These are phyloP conservation scores for Candoia aspera DNA, from an alignment of 2,113 vertebrate genomes.

Conservation along the genomic window DNA sequence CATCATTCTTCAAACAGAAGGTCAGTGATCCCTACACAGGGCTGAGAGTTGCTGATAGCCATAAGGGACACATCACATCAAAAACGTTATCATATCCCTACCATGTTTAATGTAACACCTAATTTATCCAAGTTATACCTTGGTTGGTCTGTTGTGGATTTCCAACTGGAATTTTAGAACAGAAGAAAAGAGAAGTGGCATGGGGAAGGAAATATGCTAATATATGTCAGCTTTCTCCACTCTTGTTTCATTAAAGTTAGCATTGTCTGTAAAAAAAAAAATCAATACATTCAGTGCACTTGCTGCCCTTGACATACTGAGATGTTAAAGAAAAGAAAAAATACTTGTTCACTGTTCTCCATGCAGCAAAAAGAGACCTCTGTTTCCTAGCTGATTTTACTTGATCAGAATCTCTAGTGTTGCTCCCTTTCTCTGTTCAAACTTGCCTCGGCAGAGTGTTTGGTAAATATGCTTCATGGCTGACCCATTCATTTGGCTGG, in stretches of 20 bases:
- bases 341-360: constrained; percentile 47
- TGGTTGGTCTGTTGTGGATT: constrained; percentile 27
- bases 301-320: constrained; percentile 58
- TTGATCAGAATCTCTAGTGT: constrained; percentile 48
- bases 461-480: constrained; percentile 64
- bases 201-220: constrained; percentile 40
- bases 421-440: constrained; percentile 51
- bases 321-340: constrained; percentile 64
- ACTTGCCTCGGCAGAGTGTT: constrained; percentile 58
- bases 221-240: constrained; percentile 45
- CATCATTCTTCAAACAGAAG: too few species aligned
- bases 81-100: background rate
- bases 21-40: background rate
- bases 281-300: constrained; percentile 58
- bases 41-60: background rate
- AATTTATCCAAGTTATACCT: background rate
- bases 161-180: constrained; percentile 22
- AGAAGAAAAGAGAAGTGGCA: constrained; percentile 11
- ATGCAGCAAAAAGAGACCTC: constrained; percentile 42
- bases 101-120: fast-evolving
- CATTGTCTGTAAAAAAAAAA: constrained; percentile 53
- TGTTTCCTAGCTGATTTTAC: constrained; percentile 45
- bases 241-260: constrained; percentile 49
- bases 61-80: background rate
- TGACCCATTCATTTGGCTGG: constrained; percentile 49